Percentiles rank a stretch among this genome's conserved stretches.
phyloP scores from a whole-genome alignment of 1,140 invertebrate genomes.

The Aplysia californica region DNA sequence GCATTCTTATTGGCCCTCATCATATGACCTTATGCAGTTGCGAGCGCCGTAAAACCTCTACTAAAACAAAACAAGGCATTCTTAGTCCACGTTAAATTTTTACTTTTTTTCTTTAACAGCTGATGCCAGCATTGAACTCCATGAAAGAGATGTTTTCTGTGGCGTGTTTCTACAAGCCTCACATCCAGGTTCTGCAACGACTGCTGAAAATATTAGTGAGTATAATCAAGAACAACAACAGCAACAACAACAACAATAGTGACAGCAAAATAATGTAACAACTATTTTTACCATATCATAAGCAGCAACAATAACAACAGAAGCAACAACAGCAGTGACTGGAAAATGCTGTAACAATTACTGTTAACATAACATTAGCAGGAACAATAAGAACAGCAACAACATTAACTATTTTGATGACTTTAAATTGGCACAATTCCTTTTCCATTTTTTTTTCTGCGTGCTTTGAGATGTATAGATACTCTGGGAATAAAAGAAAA shows the following conservation, averaged over 20 bases:
- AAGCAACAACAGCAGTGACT: too few species aligned
- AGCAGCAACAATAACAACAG: not conserved
- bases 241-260: too few species aligned
- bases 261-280: too few species aligned
- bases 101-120: constrained; percentile 1
- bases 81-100: not conserved
- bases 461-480: too few species aligned
- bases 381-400: too few species aligned
- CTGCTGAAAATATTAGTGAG: not conserved
- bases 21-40: too few species aligned
- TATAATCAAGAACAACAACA: not conserved
- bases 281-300: not conserved
- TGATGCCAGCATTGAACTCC: not conserved
- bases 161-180: constrained; percentile 1
- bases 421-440: not conserved
- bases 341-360: too few species aligned
- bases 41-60: not conserved
- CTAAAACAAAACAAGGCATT: not conserved
- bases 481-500: not conserved
- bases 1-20: too few species aligned
- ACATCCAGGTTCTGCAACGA: constrained; percentile 3
- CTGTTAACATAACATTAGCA: not conserved
- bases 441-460: not conserved
- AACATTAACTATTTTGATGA: too few species aligned
- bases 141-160: constrained; percentile 18